phyloP scores from a whole-genome alignment of 2,797 vertebrate species.

The Xiphorhynchus erythropygius region DNA sequence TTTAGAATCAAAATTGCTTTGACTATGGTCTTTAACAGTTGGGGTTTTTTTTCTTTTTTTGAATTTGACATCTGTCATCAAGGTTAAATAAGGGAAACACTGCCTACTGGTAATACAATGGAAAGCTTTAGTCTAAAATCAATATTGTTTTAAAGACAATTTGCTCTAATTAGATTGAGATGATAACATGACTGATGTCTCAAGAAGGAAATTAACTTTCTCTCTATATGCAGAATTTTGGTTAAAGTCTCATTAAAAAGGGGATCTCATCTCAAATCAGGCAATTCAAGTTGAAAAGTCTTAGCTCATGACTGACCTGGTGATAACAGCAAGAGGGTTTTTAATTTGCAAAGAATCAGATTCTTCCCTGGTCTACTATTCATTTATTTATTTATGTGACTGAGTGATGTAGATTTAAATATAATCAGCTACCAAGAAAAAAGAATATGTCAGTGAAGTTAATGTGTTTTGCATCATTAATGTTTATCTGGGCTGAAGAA shows the following conservation, averaged over 20 bases:
- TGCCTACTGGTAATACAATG: conserved; percentile 51
- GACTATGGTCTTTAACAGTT: neutral
- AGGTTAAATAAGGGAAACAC: conserved; percentile 52
- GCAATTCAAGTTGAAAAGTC: neutral
- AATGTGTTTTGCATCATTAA: neutral
- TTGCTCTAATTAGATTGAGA: conserved; percentile 73
- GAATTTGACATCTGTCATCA: conserved; percentile 38
- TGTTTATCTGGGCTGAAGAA: neutral
- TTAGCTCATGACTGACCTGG: neutral
- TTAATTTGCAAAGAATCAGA: neutral
- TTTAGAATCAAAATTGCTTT: neutral
- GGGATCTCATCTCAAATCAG: neutral
- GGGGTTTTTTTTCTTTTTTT: neutral
- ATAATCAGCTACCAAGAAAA: neutral
- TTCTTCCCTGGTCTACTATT: neutral
- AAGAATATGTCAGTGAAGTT: neutral
- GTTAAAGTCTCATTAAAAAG: conserved; percentile 18
- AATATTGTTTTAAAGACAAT: conserved; percentile 77
- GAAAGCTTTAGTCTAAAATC: conserved; percentile 74
- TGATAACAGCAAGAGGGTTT: neutral
- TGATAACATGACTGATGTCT: conserved; percentile 53
- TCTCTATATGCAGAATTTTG: conserved; percentile 32
- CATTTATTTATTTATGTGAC: neutral
- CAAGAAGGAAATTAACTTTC: conserved; percentile 54
- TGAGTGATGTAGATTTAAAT: neutral